Evolutionary conservation across 2,113 vertebrate genomes (phyloP).

Genomic region (Takifugu flavidus): DNA sequence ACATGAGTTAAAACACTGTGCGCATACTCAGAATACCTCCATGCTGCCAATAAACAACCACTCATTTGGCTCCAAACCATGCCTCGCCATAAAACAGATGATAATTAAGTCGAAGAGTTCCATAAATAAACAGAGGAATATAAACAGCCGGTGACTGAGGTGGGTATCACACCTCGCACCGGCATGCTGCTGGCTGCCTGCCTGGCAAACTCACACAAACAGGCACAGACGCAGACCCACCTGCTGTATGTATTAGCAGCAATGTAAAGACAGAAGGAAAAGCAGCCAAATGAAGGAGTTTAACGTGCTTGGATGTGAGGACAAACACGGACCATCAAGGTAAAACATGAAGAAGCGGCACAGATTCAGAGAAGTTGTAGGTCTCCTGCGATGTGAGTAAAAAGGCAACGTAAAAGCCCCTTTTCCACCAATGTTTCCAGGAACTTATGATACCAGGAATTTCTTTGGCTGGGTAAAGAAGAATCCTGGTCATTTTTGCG

Average conservation of each 20-base stretch:
- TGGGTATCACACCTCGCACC: slow-evolving; percentile 60
- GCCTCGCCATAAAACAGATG: slow-evolving; percentile 75
- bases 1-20: not conserved
- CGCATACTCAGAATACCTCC: slow-evolving; percentile 21
- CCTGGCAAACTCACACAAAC: slow-evolving; percentile 41
- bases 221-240: slow-evolving; percentile 20
- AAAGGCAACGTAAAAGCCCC: too few relatives aligned
- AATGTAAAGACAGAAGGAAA: slow-evolving; percentile 28
- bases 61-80: slow-evolving; percentile 57
- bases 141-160: slow-evolving; percentile 67
- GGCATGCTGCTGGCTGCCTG: slow-evolving; percentile 57
- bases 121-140: slow-evolving; percentile 70
- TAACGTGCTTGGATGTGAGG: slow-evolving; percentile 25
- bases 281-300: slow-evolving; percentile 7
- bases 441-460: too few relatives aligned
- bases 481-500: too few relatives aligned
- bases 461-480: too few relatives aligned
- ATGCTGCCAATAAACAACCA: slow-evolving; percentile 52
- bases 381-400: slow-evolving; percentile 21
- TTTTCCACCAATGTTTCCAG: too few relatives aligned
- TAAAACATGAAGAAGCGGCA: slow-evolving; percentile 24
- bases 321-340: slow-evolving; percentile 23
- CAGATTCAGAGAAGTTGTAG: not conserved
- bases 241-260: slow-evolving; percentile 17
- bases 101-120: slow-evolving; percentile 69